A percentile compares a stretch with the other conserved stretches of the same genome.
Evolutionary conservation across 23 tunicate genomes (phyloP).

Genomic region (Ciona savignyi): DNA sequence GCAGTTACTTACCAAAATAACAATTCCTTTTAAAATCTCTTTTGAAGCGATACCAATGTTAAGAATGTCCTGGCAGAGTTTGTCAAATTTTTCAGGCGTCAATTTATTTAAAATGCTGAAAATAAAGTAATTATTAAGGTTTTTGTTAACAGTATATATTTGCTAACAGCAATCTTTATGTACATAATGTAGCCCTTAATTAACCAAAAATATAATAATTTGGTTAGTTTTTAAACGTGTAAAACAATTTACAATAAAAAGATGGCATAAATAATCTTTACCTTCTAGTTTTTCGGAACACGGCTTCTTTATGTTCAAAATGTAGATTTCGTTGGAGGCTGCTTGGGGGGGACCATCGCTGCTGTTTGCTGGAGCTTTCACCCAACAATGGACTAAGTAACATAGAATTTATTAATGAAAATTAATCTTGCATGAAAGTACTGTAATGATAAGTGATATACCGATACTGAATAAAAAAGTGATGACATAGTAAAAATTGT

Average conservation of each 20-base stretch:
- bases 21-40: constrained; percentile 77
- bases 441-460: too few relatives aligned
- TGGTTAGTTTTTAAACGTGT: too few relatives aligned
- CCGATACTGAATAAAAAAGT: too few relatives aligned
- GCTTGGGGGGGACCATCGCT: constrained; percentile 75
- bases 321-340: constrained; percentile 27
- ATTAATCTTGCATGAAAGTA: too few relatives aligned
- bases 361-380: constrained; percentile 25
- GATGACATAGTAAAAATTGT: too few relatives aligned
- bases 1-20: constrained; percentile 42
- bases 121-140: neutral
- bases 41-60: constrained; percentile 64
- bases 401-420: too few relatives aligned
- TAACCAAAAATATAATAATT: too few relatives aligned
- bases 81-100: constrained; percentile 90
- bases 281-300: constrained; percentile 61
- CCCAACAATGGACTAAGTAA: constrained; percentile 52
- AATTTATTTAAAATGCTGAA: constrained; percentile 90
- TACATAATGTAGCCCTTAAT: too few relatives aligned
- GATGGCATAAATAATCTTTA: too few relatives aligned
- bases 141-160: neutral
- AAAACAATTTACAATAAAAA: too few relatives aligned
- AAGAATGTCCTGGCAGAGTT: constrained; percentile 54
- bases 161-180: too few relatives aligned
- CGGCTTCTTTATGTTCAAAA: constrained; percentile 28